A percentile compares a stretch with the other conserved stretches of the same genome.
Evolutionary conservation across 2,113 vertebrate species (phyloP).

Genomic region (Chauna torquata): DNA sequence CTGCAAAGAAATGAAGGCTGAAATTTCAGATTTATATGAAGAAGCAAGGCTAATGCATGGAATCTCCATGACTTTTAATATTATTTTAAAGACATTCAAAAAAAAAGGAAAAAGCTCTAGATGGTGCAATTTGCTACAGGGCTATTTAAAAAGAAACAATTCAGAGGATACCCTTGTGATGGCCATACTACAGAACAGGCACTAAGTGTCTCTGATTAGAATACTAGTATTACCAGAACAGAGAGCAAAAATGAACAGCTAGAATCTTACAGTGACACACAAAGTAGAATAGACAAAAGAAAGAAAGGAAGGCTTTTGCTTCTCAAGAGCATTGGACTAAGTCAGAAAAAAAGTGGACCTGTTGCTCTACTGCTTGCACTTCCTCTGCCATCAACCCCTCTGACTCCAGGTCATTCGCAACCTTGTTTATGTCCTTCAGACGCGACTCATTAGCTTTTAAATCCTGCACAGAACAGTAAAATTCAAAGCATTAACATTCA

Average conservation of each 20-base stretch:
- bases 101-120: neutral
- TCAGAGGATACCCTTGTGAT: neutral
- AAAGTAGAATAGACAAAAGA: neutral
- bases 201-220: neutral
- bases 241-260: neutral
- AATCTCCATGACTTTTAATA: neutral
- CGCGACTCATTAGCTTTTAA: conserved; percentile 97
- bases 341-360: conserved; percentile 71
- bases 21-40: neutral
- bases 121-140: neutral
- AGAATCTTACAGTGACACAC: neutral
- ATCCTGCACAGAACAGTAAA: conserved; percentile 77
- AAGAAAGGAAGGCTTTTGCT: neutral
- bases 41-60: neutral
- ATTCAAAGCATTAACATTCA: neutral
- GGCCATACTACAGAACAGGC: neutral
- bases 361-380: conserved; percentile 88
- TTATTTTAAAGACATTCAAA: neutral
- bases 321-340: neutral
- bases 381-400: conserved; percentile 97
- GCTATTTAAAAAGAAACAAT: neutral
- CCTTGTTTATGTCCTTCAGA: conserved; percentile 97
- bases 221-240: neutral
- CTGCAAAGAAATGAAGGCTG: neutral
- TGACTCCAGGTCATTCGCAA: conserved; percentile 94